Evolutionary conservation across 2,113 vertebrate species (phyloP).

Genomic region (Limnothrissa miodon): DNA sequence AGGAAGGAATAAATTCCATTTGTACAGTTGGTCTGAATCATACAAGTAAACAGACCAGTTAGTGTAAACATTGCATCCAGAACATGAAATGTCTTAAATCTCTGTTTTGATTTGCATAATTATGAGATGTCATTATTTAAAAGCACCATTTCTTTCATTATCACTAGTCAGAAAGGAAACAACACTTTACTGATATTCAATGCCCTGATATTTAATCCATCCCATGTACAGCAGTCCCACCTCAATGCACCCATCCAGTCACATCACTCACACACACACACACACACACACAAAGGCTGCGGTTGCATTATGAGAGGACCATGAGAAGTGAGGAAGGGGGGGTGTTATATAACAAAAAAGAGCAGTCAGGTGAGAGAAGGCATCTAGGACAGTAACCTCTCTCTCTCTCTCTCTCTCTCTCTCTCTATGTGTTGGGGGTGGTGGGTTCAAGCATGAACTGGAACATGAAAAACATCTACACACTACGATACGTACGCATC

Average conservation of each 20-base stretch:
- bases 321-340: neutral
- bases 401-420: too few relatives aligned
- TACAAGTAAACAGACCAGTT: neutral
- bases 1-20: neutral
- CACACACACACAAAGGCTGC: neutral
- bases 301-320: neutral
- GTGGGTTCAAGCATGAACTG: neutral
- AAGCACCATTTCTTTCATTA: neutral
- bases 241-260: neutral
- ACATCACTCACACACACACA: neutral
- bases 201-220: neutral
- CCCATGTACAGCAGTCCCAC: neutral
- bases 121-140: neutral
- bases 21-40: neutral
- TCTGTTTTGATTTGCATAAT: neutral
- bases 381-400: neutral
- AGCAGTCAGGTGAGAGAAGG: conserved; percentile 2
- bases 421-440: neutral
- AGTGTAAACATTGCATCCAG: neutral
- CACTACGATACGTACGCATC: neutral
- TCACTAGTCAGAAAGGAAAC: neutral
- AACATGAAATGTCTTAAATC: neutral
- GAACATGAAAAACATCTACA: conserved; percentile 8
- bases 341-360: conserved; percentile 11
- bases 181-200: neutral